These are phyloP conservation scores for Oryzias celebensis DNA, from an alignment of 2,113 vertebrate species.

Conservation along the genomic window DNA sequence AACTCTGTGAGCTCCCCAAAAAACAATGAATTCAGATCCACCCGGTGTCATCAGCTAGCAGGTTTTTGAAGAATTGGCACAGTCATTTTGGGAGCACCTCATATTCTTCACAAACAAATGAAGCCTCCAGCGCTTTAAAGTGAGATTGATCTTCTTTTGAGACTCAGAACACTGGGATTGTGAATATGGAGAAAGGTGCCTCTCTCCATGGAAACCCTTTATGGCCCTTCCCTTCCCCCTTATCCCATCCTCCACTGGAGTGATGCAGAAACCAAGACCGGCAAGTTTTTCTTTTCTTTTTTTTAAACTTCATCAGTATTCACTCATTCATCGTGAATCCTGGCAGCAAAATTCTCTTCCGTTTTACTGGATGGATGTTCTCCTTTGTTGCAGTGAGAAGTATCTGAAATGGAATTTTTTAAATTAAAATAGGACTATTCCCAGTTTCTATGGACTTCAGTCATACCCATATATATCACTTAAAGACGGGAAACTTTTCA, in stretches of 20 bases:
- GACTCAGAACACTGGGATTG: slow-evolving; percentile 76
- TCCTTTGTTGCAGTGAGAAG: slow-evolving; percentile 71
- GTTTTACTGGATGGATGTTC: slow-evolving; percentile 80
- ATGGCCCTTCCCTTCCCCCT: slow-evolving; percentile 35
- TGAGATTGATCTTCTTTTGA: slow-evolving; percentile 87
- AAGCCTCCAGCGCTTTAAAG: slow-evolving; percentile 80
- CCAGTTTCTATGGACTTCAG: slow-evolving; percentile 75
- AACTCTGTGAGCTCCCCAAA: slow-evolving; percentile 53
- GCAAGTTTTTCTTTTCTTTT: slow-evolving; percentile 36
- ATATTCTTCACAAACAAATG: slow-evolving; percentile 83
- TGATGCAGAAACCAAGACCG: slow-evolving; percentile 59
- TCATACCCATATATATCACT: slow-evolving; percentile 76
- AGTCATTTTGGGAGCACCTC: slow-evolving; percentile 78
- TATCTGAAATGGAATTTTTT: slow-evolving; percentile 75
- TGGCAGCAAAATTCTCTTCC: slow-evolving; percentile 79
- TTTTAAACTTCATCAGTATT: slow-evolving; percentile 84
- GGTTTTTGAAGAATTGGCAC: slow-evolving; percentile 81
- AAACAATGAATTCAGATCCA: slow-evolving; percentile 69
- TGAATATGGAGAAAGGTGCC: slow-evolving; percentile 82
- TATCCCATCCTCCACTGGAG: slow-evolving; percentile 68
- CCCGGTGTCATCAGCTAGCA: slow-evolving; percentile 71
- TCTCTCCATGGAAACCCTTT: slow-evolving; percentile 68
- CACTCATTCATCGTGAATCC: slow-evolving; percentile 79
- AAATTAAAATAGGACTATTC: slow-evolving; percentile 81
- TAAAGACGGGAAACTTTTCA: slow-evolving; percentile 78